Base-by-base conservation (phyloP, 2,888 invertebrate genomes). In the Blera fallax region DNA sequence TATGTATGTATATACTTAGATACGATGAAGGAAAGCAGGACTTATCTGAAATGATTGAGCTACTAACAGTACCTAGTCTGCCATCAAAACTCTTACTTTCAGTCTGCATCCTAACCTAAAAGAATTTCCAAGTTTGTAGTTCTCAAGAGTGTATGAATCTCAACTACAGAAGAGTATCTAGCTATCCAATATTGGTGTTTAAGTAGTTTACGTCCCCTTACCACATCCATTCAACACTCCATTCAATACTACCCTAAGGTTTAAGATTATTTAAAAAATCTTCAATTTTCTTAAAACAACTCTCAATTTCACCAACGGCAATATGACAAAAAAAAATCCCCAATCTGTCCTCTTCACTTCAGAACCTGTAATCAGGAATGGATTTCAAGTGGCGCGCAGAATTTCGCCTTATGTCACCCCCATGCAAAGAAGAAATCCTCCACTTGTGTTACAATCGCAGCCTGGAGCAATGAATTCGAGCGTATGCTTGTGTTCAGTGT, bases 401-500 rank as follows among this genome's bases (percentile, higher is more conserved):
- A 64, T 48, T 16, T 40, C 27, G 11, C 34, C 52, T 67, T 69
- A 48, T 64, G 32, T 62, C 58, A 37, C 27, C 14, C 7, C 29
- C 29, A 60, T n/a, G 10, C 37, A 45, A 52, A 16, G 16, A 64
- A 18, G 29, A 54, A 40, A 78, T 78, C 62, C 24, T 77, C 37
- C 43, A 45, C 43, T 45, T 62, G 54, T 74, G 67, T 2, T 65
- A 67, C 60, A 65, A 58, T 58, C 40, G 74, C 37, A 67, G 34
- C 69, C 74, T 14, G 52, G 21, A 67, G 74, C 60, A 45, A 69
- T 62, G 67, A 81, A 81, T 62, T 62, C 45, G 32, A 74, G 74
- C 76, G 74, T 70, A 70, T 62, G 56, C 40, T 60, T 69, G 54
- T 40, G 16, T 29, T 69, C 18, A 45, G 18, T 54, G 34, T 18